Evolutionary conservation across 2,888 invertebrate species (phyloP).

Genomic region (Proisotoma minuta): DNA sequence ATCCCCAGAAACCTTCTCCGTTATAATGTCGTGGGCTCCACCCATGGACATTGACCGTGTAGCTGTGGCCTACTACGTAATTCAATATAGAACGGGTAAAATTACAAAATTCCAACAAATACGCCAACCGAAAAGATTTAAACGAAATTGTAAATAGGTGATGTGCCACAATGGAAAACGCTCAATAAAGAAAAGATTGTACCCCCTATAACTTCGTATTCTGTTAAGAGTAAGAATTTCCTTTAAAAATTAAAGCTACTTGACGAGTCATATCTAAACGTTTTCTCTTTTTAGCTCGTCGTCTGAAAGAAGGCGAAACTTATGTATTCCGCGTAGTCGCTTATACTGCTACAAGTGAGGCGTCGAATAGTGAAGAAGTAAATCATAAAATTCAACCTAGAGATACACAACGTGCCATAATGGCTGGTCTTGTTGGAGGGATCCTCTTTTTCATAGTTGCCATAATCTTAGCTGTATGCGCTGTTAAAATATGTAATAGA

Average conservation of each 20-base stretch:
- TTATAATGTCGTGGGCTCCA: constrained; percentile 71
- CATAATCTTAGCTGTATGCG: constrained; percentile 93
- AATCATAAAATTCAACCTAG: constrained; percentile 84
- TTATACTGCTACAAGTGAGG: constrained; percentile 74
- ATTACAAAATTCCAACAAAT: constrained; percentile 77
- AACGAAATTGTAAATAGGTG: constrained; percentile 4
- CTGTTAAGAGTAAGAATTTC: constrained; percentile 62
- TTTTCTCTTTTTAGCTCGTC: constrained; percentile 25
- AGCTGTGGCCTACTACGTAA: constrained; percentile 76
- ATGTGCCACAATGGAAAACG: constrained; percentile 67
- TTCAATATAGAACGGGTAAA: constrained; percentile 87
- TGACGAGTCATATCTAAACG: no score
- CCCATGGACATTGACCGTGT: constrained; percentile 74
- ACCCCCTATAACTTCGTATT: constrained; percentile 81
- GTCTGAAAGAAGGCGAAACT: constrained; percentile 9
- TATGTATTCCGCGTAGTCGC: constrained; percentile 61
- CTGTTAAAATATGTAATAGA: constrained; percentile 96
- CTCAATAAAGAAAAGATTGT: constrained; percentile 81
- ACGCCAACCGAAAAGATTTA: constrained; percentile 69
- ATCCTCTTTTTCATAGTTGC: constrained; percentile 96
- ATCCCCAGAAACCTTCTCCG: constrained; percentile 81
- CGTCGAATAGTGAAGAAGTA: constrained; percentile 74
- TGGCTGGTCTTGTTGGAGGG: constrained; percentile 93
- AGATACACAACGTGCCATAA: constrained; percentile 91
- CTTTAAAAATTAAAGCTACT: not conserved